Evolutionary conservation across 1,140 invertebrate species (phyloP), one percentile per base, ranked within the genome.

Genomic region (Solenopsis fugax): DNA sequence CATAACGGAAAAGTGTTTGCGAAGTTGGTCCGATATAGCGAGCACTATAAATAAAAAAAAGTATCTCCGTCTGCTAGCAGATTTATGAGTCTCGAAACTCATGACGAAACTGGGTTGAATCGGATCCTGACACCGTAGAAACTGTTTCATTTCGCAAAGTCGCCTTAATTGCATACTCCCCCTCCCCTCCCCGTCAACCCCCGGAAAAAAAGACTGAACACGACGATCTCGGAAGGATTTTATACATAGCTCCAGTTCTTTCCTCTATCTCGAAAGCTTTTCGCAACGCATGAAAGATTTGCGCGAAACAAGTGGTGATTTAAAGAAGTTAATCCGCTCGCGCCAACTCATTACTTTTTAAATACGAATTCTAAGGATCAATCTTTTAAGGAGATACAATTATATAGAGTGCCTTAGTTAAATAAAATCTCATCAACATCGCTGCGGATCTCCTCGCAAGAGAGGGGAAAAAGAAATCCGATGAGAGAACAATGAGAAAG

Each of bases 61-160:
- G 13, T 50, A 65, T 65, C 13, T 80, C 13, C 29, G 77, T 18
- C 24, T 64, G 21, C 12, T 12, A 48, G 24, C 16, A 37, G 21
- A 69, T 69, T 80, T 69, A 80, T 54, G 62, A 54, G 9, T 7
- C n/a, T 52, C 62, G 24, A 67, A 67, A 80, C 37, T 58, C 72
- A 24, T 37, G n/a, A 69, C 37, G 18, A 69, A 80, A 69, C 29
- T 67, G 48, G 64, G n/a, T 80, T 80, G 64, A 69, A 56, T 37
- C 62, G 34, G 2, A 24, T 69, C 29, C n/a, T 52, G 48, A 80
- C 34, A 80, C 50, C 64, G 34, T 64, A 12, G 24, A 65, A 77
- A 64, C 41, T 34, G 75, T 78, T 78, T 48, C 45, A 64, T 78
- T 78, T 78, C 45, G 60, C 24, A 13, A 29, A 78, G 56, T 56